Evolutionary conservation across 2,888 invertebrate genomes (phyloP), one percentile per base, ranked within the genome.

Genomic region (Apamea sordens): DNA sequence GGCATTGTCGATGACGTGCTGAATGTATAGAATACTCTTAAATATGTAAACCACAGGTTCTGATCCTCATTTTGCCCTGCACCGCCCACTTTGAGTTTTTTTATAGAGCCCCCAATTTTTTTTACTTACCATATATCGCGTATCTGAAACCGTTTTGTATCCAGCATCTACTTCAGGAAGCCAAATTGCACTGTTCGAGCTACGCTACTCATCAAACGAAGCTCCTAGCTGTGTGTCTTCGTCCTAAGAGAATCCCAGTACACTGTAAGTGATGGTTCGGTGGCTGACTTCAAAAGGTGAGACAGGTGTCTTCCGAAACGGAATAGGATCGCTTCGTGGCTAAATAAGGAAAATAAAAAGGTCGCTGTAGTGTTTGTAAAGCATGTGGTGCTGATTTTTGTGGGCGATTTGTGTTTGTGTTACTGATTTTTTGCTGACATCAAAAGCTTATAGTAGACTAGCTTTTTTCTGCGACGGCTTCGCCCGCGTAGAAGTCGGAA

Each of bases 271-370:
- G 64, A 86, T 44, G 75, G 73, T 76, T 84, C 59, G 67, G 72
- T 82, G 76, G 44, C 50, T 15, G 50, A 32, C 56, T 79, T 56
- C 61, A 77, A 80, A 73, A 75, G 76, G n/a, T 18, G 44, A 44
- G 86, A 82, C 82, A 82, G 85, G 85, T 89, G 85, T 80, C 79
- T 79, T 41, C 24, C 21, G 2, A n/a, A 79, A 67, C n/a, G 76
- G 68, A 77, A 80, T 77, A 67, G 63, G 78, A 78, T 82, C 70
- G 36, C 72, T 63, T 56, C 7, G 59, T 73, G 50, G 32, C 64
- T 61, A 73, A 75, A 80, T 77, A 71, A 83, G n/a, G n/a, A 15
- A 68, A 73, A 69, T 53, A 70, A 79, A 73, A 80, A 44, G 82
- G 67, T 74, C 41, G 21, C n/a, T 24, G 53, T 70, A 28, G 28